Evolutionary conservation across 2,888 invertebrate species (phyloP), one percentile per base, ranked within the genome.

Genomic region (Plebejus anna): DNA sequence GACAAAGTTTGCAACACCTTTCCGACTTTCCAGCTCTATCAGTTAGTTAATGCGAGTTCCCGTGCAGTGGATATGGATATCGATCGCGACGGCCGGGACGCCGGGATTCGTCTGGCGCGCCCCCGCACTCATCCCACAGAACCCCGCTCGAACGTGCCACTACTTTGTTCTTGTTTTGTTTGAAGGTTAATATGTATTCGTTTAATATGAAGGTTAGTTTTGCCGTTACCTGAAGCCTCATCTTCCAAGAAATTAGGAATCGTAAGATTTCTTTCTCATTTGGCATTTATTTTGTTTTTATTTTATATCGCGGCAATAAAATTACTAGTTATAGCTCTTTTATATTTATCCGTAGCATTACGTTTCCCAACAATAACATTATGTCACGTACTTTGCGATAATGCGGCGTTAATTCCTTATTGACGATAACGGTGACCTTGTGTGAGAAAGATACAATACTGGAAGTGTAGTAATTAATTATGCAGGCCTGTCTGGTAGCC

Each of bases 151-250:
- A 89, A 89, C 87, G 88, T 88, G 87, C 88, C 87, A 87, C 87
- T 88, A 85, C 90, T 91, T 92, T 90, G 90, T 90, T 91, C 91
- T 91, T 91, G 90, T 92, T 92, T 90, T 88, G 89, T 92, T 92
- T 93, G 92, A 93, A 94, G 92, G 93, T 93, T 94, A 93, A 92
- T 90, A 88, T 88, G 76, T 87, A 88, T 89, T 87, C 85, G 85
- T 88, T 89, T 87, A 71, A 76, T 72, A 72, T 61, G 78, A 79
- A 79, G 76, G 75, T 73, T 78, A 66, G 76, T 66, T 77, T 66
- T 66, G 32, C 61, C 4, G 7, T 61, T 22, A 22, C 28, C 61
- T 32, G 22, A 7, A 61, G 28, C 55, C 55, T 55, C 55, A 59
- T 9, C 66, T 66, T 32, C 32, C 32, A 32, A 66, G 32, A 32